Evolutionary conservation across 2,797 vertebrate genomes (phyloP), one percentile per base, ranked within the genome.

Genomic region (Pagetopsis macropterus): DNA sequence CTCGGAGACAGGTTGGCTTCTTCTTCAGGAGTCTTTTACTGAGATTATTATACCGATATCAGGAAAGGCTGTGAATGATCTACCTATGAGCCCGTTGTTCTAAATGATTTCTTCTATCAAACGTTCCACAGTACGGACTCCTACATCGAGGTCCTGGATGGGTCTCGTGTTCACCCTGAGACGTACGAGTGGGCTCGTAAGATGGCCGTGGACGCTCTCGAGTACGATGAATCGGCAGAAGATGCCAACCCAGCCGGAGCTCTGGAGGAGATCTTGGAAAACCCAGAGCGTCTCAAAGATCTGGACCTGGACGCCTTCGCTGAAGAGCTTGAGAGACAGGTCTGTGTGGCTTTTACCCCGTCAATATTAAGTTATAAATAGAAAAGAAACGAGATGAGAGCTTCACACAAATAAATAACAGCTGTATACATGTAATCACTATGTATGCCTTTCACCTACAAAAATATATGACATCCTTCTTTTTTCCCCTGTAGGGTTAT

Each of bases 141-240:
- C 52, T 99, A 99, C 90, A 99, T 99, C 0, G 98, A 99, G 93
- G 98, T 99, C 50, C 90, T 99, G 60, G 98, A 99, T 48, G 98
- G 98, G 33, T 99, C 98, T 40, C 95, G 98, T 14, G 98, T 99
- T 58, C 98, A 99, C 84, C 98, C 98, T 2, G 98, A 99, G 91
- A 99, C 98, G 0, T 99, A 99, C 0, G 98, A 99, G 76, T 99
- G 98, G 98, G 98, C 98, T 45, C 95, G 98, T 54, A 99, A 99
- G 85, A 99, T 99, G 98, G 98, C 98, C 0, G 98, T 99, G 44
- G 98, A 99, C 65, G 98, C 98, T n/a, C 90, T 99, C 0, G 98
- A 99, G 84, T 99, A 99, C 0, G 98, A 99, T 9, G 98, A 99
- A 73, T 99, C 98, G 0, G 98, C 98, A 2, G 98, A 99, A 82